phyloP scores from a whole-genome alignment of 2,888 invertebrate genomes.

The Isoperla grammatica region DNA sequence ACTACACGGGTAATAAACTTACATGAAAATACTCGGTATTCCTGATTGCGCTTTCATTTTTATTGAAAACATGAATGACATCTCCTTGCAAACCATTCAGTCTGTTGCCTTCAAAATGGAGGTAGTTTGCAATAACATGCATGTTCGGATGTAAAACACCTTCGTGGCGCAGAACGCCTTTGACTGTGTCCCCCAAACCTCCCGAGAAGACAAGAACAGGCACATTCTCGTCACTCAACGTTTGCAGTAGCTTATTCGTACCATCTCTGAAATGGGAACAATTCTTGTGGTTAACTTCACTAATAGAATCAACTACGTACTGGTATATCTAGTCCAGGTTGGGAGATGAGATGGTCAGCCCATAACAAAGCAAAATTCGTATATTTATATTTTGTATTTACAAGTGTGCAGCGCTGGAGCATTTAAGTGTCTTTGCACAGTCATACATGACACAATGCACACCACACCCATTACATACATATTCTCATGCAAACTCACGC shows the following conservation, averaged over 20 bases:
- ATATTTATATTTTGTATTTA: too few species aligned
- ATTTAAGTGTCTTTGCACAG: too few species aligned
- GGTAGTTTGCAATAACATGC: conserved; percentile 81
- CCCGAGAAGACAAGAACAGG: conserved; percentile 94
- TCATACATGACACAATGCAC: too few species aligned
- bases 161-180: conserved; percentile 66
- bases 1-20: conserved; percentile 25
- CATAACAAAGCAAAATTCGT: too few species aligned
- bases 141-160: conserved; percentile 63
- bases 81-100: conserved; percentile 68
- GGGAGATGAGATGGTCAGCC: too few species aligned
- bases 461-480: too few species aligned
- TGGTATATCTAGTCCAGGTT: too few species aligned
- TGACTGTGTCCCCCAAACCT: conserved; percentile 85
- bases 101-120: conserved; percentile 58
- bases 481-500: too few species aligned
- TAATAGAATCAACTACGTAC: too few species aligned
- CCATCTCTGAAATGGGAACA: conserved; percentile 66
- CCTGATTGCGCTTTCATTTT: conserved; percentile 79
- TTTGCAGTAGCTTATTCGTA: conserved; percentile 59
- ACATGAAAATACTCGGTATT: conserved; percentile 73
- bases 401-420: too few species aligned
- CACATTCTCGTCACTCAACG: conserved; percentile 58
- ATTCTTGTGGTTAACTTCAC: too few species aligned
- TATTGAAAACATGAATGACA: conserved; percentile 89